A percentile compares a stretch with the other conserved stretches of the same genome.
Conservation (phyloP, 2,888 invertebrate genomes). For the Macrosoma leucophasiata region DNA sequence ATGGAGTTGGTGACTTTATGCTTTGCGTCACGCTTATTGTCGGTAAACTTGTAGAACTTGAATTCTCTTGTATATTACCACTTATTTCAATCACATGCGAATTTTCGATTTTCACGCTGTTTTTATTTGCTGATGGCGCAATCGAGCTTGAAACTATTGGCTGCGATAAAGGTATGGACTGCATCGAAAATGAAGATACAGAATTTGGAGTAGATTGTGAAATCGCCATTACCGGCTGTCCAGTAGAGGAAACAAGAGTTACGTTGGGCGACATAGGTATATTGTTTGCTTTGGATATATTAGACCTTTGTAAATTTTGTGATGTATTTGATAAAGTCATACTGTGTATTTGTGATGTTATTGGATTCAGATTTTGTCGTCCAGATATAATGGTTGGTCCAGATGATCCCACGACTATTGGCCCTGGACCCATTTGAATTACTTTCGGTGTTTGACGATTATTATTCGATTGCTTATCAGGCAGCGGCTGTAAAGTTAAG, state of each 20-base stretch:
- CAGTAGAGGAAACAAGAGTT: conserved; percentile 61
- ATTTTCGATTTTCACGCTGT: conserved; percentile 59
- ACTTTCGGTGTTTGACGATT: conserved; percentile 64
- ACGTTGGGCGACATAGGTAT: conserved; percentile 64
- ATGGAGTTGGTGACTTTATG: conserved; percentile 65
- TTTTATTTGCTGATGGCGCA: conserved; percentile 56
- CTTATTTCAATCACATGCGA: conserved; percentile 68
- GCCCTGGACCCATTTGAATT: conserved; percentile 57
- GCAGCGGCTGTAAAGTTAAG: conserved; percentile 64
- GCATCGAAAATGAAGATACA: conserved; percentile 54
- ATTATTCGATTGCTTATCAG: conserved; percentile 55
- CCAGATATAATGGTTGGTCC: conserved; percentile 49
- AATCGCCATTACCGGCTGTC: conserved; percentile 69
- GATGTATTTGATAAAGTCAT: conserved; percentile 57
- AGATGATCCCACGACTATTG: conserved; percentile 50
- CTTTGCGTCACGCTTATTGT: conserved; percentile 68
- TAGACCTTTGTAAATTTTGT: conserved; percentile 51
- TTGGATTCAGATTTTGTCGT: conserved; percentile 62
- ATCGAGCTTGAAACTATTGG: conserved; percentile 69
- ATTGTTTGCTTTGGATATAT: conserved; percentile 49
- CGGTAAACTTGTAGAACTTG: conserved; percentile 49
- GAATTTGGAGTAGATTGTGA: conserved; percentile 62
- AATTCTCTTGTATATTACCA: conserved; percentile 60
- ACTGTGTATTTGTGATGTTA: conserved; percentile 66
- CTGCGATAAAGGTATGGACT: conserved; percentile 63